These are phyloP conservation scores for Drosophila hamatofila DNA, from an alignment of 2,888 invertebrate species.

Conservation along the genomic window DNA sequence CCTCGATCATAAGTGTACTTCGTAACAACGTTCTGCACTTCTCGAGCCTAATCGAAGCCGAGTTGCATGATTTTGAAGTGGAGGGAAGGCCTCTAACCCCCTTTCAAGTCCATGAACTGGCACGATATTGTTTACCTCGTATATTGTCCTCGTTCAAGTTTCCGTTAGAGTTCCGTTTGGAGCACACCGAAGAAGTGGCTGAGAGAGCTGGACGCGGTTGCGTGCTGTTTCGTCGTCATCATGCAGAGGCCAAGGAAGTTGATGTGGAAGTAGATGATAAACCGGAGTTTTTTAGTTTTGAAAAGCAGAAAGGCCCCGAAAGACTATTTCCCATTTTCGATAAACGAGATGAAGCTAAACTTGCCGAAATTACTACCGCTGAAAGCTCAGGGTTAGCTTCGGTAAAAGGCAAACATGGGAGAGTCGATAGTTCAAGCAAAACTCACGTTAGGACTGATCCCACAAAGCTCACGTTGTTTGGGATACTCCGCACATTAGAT, in stretches of 20 bases:
- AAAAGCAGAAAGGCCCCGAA: slow-evolving; percentile 74
- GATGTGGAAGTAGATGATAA: neutral
- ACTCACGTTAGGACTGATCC: rapidly evolving
- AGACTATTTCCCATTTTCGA: slow-evolving; percentile 70
- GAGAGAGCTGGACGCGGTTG: slow-evolving; percentile 1
- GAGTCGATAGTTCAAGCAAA: neutral
- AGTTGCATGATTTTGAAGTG: slow-evolving; percentile 30
- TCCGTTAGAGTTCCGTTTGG: slow-evolving; percentile 64
- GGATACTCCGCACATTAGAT: slow-evolving; percentile 38
- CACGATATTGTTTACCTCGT: slow-evolving; percentile 68
- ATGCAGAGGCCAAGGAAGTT: neutral
- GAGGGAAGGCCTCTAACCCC: neutral
- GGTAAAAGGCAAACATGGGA: neutral
- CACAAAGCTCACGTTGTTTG: slow-evolving; percentile 16
- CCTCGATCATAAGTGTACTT: neutral
- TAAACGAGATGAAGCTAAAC: neutral
- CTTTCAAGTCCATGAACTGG: slow-evolving; percentile 37
- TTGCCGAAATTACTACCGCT: neutral
- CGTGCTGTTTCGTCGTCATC: slow-evolving; percentile 25
- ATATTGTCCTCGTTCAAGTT: slow-evolving; percentile 81
- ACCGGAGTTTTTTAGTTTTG: slow-evolving; percentile 39
- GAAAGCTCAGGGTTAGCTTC: neutral
- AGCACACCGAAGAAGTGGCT: slow-evolving; percentile 41
- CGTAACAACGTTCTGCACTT: neutral
- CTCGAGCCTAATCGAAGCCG: rapidly evolving